phyloP scores from a whole-genome alignment of 2,113 vertebrate species.

The Cnemophilus loriae region DNA sequence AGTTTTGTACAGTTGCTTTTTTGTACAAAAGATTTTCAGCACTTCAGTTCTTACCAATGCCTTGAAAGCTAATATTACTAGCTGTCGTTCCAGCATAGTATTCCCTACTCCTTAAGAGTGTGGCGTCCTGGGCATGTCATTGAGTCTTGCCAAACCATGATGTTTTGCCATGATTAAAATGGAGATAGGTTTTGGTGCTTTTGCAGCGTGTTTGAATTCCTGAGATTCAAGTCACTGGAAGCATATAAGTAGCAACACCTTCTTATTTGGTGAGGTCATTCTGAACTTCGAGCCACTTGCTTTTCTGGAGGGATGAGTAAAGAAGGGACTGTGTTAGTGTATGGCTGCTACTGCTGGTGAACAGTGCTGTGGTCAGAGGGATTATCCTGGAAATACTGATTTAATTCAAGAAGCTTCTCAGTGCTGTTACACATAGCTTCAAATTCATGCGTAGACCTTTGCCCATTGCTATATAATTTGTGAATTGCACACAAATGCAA shows the following conservation, averaged over 20 bases:
- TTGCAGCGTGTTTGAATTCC: not conserved
- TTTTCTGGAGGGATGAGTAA: not conserved
- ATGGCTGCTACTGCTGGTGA: not conserved
- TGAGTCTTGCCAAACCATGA: not conserved
- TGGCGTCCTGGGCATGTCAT: fast-evolving
- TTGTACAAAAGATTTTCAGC: not conserved
- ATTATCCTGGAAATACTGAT: not conserved
- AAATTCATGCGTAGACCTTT: not conserved
- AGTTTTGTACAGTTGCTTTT: not conserved
- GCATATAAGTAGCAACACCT: not conserved
- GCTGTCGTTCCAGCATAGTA: not conserved
- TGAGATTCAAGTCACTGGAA: not conserved
- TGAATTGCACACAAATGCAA: not conserved
- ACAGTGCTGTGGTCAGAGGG: not conserved
- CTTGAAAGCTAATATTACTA: not conserved
- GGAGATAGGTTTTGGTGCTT: not conserved
- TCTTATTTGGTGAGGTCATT: not conserved
- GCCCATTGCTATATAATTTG: fast-evolving
- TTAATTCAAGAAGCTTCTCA: not conserved
- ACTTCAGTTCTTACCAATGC: not conserved
- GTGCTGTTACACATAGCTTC: not conserved
- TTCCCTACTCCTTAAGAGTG: not conserved
- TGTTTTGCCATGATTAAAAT: not conserved
- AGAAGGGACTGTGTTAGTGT: not conserved
- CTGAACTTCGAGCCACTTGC: not conserved